These are phyloP conservation scores for Paedocypris sp. DNA, from an alignment of 2,113 vertebrate genomes.

Conservation along the genomic window DNA sequence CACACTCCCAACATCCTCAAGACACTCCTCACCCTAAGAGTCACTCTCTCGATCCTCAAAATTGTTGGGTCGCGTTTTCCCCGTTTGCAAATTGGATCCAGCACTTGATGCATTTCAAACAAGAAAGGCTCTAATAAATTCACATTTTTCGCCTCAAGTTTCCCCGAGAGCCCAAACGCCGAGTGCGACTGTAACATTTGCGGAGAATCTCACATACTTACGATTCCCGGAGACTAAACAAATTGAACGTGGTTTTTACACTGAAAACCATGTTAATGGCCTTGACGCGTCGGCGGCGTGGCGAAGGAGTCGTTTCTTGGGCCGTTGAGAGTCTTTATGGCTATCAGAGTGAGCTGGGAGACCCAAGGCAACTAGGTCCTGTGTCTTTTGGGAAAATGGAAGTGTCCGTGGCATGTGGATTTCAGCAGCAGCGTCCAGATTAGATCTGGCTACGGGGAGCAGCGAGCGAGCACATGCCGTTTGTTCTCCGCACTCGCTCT, in stretches of 20 bases:
- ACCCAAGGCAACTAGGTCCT: slow-evolving; percentile 50
- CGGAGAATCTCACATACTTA: background rate
- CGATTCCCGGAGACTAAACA: background rate
- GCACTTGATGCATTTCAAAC: background rate
- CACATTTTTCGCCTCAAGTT: too few species aligned
- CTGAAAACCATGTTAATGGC: background rate
- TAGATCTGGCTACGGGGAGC: slow-evolving; percentile 54
- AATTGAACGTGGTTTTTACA: background rate
- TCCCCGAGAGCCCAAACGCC: too few species aligned
- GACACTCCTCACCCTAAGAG: too few species aligned
- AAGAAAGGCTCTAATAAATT: slow-evolving; percentile 7
- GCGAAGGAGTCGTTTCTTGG: slow-evolving; percentile 47
- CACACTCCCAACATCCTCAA: background rate
- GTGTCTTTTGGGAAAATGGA: slow-evolving; percentile 45
- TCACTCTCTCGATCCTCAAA: too few species aligned
- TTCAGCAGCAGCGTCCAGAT: slow-evolving; percentile 57
- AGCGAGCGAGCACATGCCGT: slow-evolving; percentile 44
- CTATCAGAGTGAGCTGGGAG: slow-evolving; percentile 57
- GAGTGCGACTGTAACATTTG: too few species aligned
- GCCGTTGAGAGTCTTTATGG: slow-evolving; percentile 57
- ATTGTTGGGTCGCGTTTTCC: too few species aligned
- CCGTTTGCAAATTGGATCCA: background rate
- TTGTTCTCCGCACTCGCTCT: slow-evolving; percentile 65
- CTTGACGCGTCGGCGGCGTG: background rate
- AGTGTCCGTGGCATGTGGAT: slow-evolving; percentile 41